Conservation (phyloP, 2,888 invertebrate genomes). For the Zonitis immaculata region DNA sequence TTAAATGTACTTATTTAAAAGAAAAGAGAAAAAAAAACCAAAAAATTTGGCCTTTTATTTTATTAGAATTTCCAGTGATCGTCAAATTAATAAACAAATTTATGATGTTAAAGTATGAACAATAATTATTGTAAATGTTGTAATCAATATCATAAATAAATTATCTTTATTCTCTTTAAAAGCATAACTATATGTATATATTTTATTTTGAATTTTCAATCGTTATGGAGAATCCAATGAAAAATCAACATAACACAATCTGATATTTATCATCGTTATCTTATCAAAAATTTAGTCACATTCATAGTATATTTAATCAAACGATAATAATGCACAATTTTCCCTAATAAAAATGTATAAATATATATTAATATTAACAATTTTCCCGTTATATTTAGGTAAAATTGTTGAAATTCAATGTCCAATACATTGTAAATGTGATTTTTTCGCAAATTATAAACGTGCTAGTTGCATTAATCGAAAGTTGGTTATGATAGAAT, state of each 20-base stretch:
- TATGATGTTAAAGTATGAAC: conserved; percentile 18
- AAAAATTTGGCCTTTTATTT: not conserved
- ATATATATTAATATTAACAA: not conserved
- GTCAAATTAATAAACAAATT: conserved; percentile 12
- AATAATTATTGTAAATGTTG: conserved; percentile 22
- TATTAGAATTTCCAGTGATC: not conserved
- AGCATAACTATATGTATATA: too few species aligned
- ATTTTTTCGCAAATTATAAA: conserved; percentile 50
- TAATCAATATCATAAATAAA: conserved; percentile 14
- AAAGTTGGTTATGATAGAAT: conserved; percentile 56
- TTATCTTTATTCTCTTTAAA: conserved; percentile 15
- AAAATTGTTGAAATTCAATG: conserved; percentile 41
- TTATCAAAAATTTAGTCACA: conserved; percentile 10
- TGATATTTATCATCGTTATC: conserved; percentile 8
- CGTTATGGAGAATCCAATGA: too few species aligned
- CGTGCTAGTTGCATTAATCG: conserved; percentile 55
- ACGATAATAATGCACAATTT: not conserved
- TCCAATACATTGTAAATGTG: conserved; percentile 56
- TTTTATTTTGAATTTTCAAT: too few species aligned
- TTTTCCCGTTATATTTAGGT: conserved; percentile 4
- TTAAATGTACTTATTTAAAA: not conserved
- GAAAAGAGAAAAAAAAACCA: not conserved
- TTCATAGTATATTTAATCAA: not conserved
- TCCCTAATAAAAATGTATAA: conserved; percentile 7
- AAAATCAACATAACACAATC: too few species aligned